Base-by-base conservation (phyloP, 2,888 invertebrate species). In the Phorcus lineatus region DNA sequence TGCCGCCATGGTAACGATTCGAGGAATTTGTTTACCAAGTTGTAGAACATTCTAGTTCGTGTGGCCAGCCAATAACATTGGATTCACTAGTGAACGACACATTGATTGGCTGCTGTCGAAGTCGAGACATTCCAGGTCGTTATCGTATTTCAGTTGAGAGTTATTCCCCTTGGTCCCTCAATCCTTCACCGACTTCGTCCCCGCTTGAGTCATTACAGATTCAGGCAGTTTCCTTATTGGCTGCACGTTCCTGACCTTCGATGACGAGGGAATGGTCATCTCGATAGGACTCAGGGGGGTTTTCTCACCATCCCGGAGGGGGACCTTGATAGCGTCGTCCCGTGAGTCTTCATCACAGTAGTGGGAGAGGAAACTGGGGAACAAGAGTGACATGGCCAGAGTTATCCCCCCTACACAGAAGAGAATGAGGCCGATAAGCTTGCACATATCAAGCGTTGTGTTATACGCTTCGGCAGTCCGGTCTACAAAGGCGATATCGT, bases 381-480 rank as follows among this genome's bases (percentile, higher is more conserved):
- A 92, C 19, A 94, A 88, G 1, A 94, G 91, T 28, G 94, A 92
- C 82, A 93, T 89, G 22, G 94, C 92, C 31, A 94, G 88, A 1
- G 94, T 92, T n/a, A 93, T 87, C 3, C 94, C 94, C 2, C 94
- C 94, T 17, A 93, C 88, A 85, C 94, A 94, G 88, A 94, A 94
- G 47, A 94, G 86, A 22, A 93, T 92, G 22, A 94, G 88, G 2
- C 94, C 94, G 62, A 93, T 92, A 24, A 94, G 89, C 85, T 94
- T 94, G 86, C 93, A 93, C 80, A 93, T 89, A 84, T 94, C 94
- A 83, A 94, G 87, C 67, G 93, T 93, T 67, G 92, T 91, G 89
- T 94, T 94, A 88, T 93, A 94, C 9, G 90, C 87, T 52, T 92
- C 90, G 6, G 94, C 94, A 57, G 88, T 88, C 31, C 91, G 89